These are phyloP conservation scores for Cremastobaeus sp. DNA, from an alignment of 2,888 invertebrate genomes.

Conservation along the genomic window DNA sequence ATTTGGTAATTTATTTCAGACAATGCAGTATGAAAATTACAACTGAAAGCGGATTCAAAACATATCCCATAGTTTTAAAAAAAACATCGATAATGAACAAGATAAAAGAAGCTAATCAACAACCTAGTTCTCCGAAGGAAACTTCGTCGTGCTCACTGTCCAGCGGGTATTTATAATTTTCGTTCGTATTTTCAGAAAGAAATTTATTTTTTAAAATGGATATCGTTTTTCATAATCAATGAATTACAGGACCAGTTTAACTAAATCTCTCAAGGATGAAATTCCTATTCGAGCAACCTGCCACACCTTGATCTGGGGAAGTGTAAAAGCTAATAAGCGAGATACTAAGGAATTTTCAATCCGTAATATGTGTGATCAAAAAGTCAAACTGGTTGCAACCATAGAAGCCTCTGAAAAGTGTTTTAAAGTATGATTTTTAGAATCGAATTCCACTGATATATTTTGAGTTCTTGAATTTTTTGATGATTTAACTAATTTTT, in stretches of 20 bases:
- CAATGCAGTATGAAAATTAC: slow-evolving; percentile 64
- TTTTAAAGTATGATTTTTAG: slow-evolving; percentile 74
- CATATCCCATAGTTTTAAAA: slow-evolving; percentile 62
- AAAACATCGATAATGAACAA: not conserved
- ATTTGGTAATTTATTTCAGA: too few species aligned
- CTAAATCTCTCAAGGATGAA: too few species aligned
- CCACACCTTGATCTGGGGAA: slow-evolving; percentile 81
- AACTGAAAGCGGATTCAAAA: slow-evolving; percentile 62
- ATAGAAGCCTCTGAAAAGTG: slow-evolving; percentile 74
- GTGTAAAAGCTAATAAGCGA: slow-evolving; percentile 80
- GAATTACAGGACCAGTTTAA: too few species aligned
- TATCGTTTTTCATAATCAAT: too few species aligned
- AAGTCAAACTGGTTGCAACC: slow-evolving; percentile 80
- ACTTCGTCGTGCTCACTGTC: slow-evolving; percentile 12
- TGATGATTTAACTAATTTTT: too few species aligned
- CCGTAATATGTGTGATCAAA: slow-evolving; percentile 81
- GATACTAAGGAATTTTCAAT: slow-evolving; percentile 80
- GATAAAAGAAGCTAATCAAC: too few species aligned
- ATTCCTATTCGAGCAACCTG: slow-evolving; percentile 81
- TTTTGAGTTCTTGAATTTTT: too few species aligned
- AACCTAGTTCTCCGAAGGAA: not conserved
- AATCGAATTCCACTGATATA: too few species aligned
- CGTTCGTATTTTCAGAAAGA: too few species aligned
- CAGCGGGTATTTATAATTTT: too few species aligned
- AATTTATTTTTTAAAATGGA: too few species aligned